phyloP scores from a whole-genome alignment of 2,113 vertebrate species.

The Theropithecus gelada region DNA sequence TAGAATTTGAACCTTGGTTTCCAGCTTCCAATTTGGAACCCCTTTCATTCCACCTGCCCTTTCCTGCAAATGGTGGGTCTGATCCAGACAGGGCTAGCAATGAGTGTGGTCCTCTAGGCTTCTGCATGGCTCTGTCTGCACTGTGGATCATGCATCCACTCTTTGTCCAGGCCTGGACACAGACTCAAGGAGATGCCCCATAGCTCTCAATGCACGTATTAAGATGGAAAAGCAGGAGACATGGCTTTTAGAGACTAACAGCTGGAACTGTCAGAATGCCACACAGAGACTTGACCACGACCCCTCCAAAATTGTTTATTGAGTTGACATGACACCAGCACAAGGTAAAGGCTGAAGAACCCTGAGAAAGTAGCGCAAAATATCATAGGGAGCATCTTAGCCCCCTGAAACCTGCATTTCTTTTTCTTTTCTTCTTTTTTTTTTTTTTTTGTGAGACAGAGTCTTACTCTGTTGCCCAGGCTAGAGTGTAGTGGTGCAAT shows the following conservation, averaged over 20 bases:
- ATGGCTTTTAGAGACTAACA: not conserved
- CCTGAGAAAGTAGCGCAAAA: not conserved
- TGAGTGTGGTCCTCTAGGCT: not conserved
- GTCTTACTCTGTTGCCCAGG: no score
- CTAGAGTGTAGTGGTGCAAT: no score
- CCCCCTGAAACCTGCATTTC: no score
- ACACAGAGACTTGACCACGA: not conserved
- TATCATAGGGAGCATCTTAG: rapidly evolving
- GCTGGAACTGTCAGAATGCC: not conserved
- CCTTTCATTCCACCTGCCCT: not conserved
- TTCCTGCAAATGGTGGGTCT: not conserved
- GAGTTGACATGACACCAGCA: not conserved
- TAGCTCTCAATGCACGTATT: no score
- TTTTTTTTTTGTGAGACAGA: no score
- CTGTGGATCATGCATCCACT: not conserved
- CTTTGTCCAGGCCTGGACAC: not conserved
- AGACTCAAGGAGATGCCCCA: not conserved
- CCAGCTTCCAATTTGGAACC: not conserved
- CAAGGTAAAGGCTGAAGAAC: not conserved
- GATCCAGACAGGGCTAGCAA: not conserved
- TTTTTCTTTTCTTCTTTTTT: no score
- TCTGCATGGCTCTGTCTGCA: rapidly evolving
- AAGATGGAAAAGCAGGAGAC: not conserved
- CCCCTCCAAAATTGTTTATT: rapidly evolving
- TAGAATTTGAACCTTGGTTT: not conserved